Conservation (phyloP, 2,797 vertebrate genomes). For the Chromis chromis region DNA sequence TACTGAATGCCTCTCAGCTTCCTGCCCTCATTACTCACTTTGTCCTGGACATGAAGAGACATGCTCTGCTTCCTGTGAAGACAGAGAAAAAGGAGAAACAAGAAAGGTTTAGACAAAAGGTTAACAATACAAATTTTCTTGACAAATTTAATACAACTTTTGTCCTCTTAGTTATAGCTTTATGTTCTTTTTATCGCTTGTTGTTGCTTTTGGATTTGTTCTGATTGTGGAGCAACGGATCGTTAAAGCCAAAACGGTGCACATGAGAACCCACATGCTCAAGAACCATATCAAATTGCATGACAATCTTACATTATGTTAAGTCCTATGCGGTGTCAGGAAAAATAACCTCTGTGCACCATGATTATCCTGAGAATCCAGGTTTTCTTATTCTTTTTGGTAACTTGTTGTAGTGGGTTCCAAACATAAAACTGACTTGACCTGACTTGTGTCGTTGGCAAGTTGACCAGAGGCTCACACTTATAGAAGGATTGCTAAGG, state of each 20-base stretch:
- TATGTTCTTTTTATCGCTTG: not conserved
- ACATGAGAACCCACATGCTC: not conserved
- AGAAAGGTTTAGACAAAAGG: not conserved
- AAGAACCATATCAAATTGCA: not conserved
- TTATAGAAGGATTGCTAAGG: too few relatives aligned
- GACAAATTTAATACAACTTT: not conserved
- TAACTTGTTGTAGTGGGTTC: too few relatives aligned
- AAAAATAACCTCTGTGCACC: too few relatives aligned
- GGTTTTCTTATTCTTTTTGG: too few relatives aligned
- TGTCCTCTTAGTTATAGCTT: too few relatives aligned
- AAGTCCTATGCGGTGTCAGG: too few relatives aligned
- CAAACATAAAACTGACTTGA: too few relatives aligned
- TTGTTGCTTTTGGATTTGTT: not conserved
- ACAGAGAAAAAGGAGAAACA: constrained; percentile 18
- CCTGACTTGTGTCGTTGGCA: too few relatives aligned
- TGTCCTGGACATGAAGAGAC: constrained; percentile 84
- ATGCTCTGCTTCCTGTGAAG: constrained; percentile 85
- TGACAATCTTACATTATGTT: too few relatives aligned
- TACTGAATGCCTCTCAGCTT: not conserved
- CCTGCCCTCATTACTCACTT: constrained; percentile 85
- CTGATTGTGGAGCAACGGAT: not conserved
- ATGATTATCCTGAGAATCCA: too few relatives aligned
- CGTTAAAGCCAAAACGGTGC: not conserved
- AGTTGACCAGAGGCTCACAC: too few relatives aligned
- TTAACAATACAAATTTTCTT: too few relatives aligned